Evolutionary conservation across 2,113 vertebrate species (phyloP).

Genomic region (Lepus timidus): DNA sequence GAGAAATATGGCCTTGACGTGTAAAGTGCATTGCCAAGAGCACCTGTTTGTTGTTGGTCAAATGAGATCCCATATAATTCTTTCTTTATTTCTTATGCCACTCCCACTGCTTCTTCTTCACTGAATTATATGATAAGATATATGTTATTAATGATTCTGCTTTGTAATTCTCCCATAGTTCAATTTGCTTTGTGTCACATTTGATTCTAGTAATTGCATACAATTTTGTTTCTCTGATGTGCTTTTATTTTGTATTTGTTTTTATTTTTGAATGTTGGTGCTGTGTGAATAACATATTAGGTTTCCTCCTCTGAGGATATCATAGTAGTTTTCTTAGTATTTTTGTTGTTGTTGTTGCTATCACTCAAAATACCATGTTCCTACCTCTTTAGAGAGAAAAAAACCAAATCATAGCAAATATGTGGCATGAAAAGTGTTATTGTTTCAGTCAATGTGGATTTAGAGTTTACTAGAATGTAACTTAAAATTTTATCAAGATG

Average conservation of each 20-base stretch:
- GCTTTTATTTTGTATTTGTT: background rate
- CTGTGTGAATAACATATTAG: background rate
- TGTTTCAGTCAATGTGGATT: background rate
- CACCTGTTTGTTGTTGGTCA: background rate
- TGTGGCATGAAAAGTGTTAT: background rate
- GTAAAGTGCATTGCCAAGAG: conserved; percentile 5
- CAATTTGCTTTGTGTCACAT: background rate
- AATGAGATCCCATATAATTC: background rate
- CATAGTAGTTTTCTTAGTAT: background rate
- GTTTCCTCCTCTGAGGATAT: background rate
- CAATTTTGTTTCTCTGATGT: background rate
- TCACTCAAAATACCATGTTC: background rate
- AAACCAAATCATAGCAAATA: background rate
- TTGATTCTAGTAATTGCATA: conserved; percentile 14
- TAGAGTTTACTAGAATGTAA: background rate
- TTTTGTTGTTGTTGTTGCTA: background rate
- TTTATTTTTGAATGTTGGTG: background rate
- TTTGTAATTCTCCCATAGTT: background rate
- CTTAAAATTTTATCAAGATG: background rate
- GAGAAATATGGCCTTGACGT: background rate
- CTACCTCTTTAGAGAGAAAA: background rate
- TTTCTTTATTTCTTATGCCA: background rate
- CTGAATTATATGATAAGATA: background rate
- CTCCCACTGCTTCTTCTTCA: background rate
- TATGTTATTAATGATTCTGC: background rate